Base-by-base conservation (phyloP, 2,113 vertebrate species). In the Cottus gobio region DNA sequence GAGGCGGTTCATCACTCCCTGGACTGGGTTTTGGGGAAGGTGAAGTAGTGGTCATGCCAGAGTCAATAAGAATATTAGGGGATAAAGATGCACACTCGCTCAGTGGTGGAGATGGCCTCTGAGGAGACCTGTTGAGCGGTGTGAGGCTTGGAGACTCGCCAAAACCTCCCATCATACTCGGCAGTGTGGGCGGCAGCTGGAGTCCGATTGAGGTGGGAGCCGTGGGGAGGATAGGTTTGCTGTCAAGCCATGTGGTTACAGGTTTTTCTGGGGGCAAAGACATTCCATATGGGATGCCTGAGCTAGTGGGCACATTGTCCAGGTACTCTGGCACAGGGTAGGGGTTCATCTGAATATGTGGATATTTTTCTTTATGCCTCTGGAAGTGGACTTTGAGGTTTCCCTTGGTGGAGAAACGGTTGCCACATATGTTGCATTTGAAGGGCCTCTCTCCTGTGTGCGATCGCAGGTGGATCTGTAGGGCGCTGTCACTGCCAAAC, bases 341-440 rank as follows among this genome's bases (percentile, higher is more conserved):
- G 42, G 98, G 98, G 89, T 99, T 99, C 98, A 99, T 99, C 92
- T 99, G 98, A 93, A 99, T 98, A 88, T 99, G 98, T 66, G 98
- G 98, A 77, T 99, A 99, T 93, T 99, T 99, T 87, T 99, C 98
- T 95, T 98, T 99, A 93, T 99, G 98, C 90, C 98, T 96, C 94
- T 99, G 98, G 89, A 99, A 99, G 91, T 99, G 98, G 78, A 99
- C 98, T 93, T 99, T 99, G 64, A 99, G 93, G 91, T 99, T 99
- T 65, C 98, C 98, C 93, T 99, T 99, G 42, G 98, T 99, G 87
- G 98, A 99, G 93, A 99, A 99, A 80, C 98, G 97, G 87, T 99
- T 99, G 64, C 98, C 98, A 13, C 98, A 99, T 90, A 99, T 96
- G 95, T 99, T 99, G 90, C 98, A 99, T 89, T 99, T 99, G 90